These are phyloP conservation scores for Nasalis larvatus DNA, from an alignment of 2,113 vertebrate species.

Conservation along the genomic window DNA sequence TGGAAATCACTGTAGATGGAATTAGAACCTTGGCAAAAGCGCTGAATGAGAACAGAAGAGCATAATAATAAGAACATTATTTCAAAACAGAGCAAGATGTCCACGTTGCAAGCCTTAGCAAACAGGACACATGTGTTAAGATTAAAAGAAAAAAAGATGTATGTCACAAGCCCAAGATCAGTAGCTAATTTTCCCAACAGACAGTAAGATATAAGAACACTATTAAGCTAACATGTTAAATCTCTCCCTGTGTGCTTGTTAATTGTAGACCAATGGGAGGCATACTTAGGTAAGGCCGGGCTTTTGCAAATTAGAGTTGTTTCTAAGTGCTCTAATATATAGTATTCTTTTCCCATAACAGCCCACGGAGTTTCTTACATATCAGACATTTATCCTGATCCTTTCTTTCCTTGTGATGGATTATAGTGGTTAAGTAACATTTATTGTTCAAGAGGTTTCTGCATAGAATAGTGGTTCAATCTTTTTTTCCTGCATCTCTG, in stretches of 20 bases:
- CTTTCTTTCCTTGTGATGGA: not conserved
- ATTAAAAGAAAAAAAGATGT: not conserved
- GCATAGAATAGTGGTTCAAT: not conserved
- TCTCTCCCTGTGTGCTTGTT: not conserved
- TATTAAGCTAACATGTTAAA: not conserved
- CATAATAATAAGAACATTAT: slow-evolving; percentile 6
- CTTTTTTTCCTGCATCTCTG: not conserved
- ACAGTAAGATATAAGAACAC: not conserved
- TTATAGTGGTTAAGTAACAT: not conserved
- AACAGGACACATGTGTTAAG: not conserved
- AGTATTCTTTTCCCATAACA: not conserved
- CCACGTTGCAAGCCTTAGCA: not conserved
- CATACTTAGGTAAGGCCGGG: not conserved
- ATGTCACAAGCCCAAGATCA: not conserved
- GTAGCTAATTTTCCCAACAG: not conserved
- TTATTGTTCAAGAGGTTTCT: slow-evolving; percentile 44
- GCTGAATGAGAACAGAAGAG: not conserved
- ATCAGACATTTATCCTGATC: not conserved
- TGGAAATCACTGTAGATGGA: slow-evolving; percentile 6
- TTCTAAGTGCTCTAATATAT: not conserved
- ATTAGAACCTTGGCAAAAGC: slow-evolving; percentile 44
- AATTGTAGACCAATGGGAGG: not conserved
- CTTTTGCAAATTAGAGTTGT: not conserved
- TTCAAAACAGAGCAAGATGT: slow-evolving; percentile 43
- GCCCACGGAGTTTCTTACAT: not conserved